These are phyloP conservation scores for Aphelinus certus DNA, from an alignment of 1,140 invertebrate species.

Conservation along the genomic window DNA sequence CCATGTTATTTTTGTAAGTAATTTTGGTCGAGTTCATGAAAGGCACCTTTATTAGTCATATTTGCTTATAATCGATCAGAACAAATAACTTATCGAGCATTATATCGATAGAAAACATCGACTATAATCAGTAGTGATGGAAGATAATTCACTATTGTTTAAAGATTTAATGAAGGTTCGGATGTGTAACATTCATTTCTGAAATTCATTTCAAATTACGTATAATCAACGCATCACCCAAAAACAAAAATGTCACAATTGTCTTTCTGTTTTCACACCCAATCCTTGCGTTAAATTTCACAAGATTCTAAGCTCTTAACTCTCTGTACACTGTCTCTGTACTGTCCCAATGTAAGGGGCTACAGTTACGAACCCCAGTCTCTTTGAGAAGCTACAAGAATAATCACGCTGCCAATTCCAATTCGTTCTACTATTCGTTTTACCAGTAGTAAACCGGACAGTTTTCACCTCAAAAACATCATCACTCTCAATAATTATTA, in stretches of 20 bases:
- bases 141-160: conserved; percentile 25
- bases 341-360: conserved; percentile 11
- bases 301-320: background rate
- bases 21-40: conserved; percentile 35
- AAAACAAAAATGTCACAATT: conserved; percentile 5
- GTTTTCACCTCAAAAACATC: too few species aligned
- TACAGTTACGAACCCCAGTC: conserved; percentile 29
- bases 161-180: conserved; percentile 3
- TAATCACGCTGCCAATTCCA: too few species aligned
- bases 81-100: too few species aligned
- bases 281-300: conserved; percentile 12
- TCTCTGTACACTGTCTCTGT: background rate
- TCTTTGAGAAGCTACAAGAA: background rate
- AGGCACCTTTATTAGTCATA: conserved; percentile 27
- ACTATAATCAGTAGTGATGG: background rate
- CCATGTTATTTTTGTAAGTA: background rate
- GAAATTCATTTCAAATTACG: conserved; percentile 1
- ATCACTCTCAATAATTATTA: too few species aligned
- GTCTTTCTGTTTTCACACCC: conserved; percentile 16
- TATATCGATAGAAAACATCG: too few species aligned
- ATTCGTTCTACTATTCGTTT: background rate
- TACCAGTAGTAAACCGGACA: background rate
- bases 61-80: too few species aligned
- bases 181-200: too few species aligned
- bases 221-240: conserved; percentile 3